Evolutionary conservation across 2,113 vertebrate genomes (phyloP).

Genomic region (Promerops cafer): DNA sequence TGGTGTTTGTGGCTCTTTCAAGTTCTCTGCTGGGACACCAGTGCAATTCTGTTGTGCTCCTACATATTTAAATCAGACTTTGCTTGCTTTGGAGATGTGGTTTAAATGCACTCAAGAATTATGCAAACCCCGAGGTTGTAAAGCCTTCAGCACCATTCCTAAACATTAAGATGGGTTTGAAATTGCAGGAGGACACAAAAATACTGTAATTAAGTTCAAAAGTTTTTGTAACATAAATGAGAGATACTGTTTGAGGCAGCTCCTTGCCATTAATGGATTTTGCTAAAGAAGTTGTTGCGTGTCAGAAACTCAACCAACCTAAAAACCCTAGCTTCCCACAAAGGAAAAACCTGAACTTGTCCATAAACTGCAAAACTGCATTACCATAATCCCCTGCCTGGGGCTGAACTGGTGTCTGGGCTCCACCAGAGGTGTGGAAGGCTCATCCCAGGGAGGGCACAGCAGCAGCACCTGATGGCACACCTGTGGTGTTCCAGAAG

Average conservation of each 20-base stretch:
- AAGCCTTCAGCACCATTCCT: background rate
- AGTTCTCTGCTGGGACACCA: background rate
- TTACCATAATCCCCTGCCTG: background rate
- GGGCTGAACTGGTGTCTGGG: background rate
- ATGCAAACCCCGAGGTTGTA: background rate
- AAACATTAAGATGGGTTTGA: background rate
- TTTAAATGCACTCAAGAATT: background rate
- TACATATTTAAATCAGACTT: background rate
- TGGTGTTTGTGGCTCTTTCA: background rate
- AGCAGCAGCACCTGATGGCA: background rate
- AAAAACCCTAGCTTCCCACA: too few species aligned
- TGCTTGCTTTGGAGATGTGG: background rate
- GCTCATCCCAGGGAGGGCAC: background rate
- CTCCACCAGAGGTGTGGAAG: background rate
- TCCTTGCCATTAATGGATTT: background rate
- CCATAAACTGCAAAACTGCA: background rate
- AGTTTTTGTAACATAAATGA: background rate
- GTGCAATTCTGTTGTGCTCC: background rate
- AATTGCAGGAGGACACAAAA: background rate
- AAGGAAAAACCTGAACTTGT: background rate
- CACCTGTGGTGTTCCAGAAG: rapidly evolving
- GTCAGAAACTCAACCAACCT: background rate
- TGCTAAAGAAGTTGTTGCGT: background rate
- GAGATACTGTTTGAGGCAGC: background rate
- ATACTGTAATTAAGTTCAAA: background rate